Base-by-base conservation (phyloP, 1,140 invertebrate species). In the Berghia stephanieae region DNA sequence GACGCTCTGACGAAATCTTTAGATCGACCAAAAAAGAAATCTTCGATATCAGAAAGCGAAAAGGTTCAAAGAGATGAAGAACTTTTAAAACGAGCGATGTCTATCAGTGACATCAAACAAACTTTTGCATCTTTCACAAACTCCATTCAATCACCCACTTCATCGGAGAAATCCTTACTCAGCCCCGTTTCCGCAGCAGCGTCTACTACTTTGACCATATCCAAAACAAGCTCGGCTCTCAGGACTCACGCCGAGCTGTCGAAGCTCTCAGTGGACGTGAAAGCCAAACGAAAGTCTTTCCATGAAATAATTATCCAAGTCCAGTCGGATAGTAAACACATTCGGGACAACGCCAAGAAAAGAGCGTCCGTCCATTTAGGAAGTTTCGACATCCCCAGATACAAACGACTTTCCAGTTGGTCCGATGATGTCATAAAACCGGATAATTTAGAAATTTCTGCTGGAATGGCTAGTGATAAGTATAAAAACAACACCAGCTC, bases 61-160 rank as follows among this genome's bases (percentile, higher is more conserved):
- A 76, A 63, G 44, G 2, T 24, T 3, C 3, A 5, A 60, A 49
- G 68, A 43, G 42, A 68, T 18, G 74, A 52, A 34, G 63, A 67
- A 31, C 49, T 49, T 68, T 38, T 46, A 21, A 34, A 44, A 68
- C 5, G 24, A 60, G 21, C 60, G 3, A 43, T 63, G 8, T 49
- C 27, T 8, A 46, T 46, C 8, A 68, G 24, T n/a, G 74, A 76
- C 10, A 10, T 68, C 1, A 16, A 63, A 6, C 60, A 76, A n/a
- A n/a, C n/a, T n/a, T n/a, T n/a, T n/a, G 31, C 74, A 76, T 18
- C 44, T 63, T 27, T 21, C 44, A 31, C 52, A 75, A 63, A 49
- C 0, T 24, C 52, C 31, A 2, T 40, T 63, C 24, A 68, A 68
- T 36, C 66, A 31, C 18, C 36, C 38, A 38, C n/a, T 24, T 31